Evolutionary conservation across 2,113 vertebrate genomes (phyloP), one percentile per base, ranked within the genome.

Genomic region (Corythornis vintsioides): DNA sequence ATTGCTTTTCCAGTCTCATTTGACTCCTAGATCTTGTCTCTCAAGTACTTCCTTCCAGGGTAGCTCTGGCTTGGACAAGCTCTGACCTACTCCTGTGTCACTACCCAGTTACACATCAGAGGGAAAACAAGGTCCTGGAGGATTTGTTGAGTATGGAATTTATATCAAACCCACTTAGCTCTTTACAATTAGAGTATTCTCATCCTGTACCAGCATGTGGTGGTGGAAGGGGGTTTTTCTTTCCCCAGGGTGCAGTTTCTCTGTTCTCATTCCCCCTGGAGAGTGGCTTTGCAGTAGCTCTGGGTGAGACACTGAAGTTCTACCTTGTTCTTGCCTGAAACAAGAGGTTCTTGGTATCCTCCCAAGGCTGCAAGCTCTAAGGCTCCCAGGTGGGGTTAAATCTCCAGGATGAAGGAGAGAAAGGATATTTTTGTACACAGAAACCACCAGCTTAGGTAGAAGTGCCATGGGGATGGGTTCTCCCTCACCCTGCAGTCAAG

Each of bases 401-500:
- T 28, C 13, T 79, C 33, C 25, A 40, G 31, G 73, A 47, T 43
- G 50, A 33, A 25, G 31, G 18, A 42, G 10, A 48, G 38, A 40
- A n/a, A 64, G 5, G 18, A 11, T 35, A 20, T 29, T 85, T 79
- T 67, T 42, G 29, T 57, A 29, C 4, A 13, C 2, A 21, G 15
- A 77, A 83, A 5, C 12, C 5, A 15, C 9, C 17, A 57, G 19
- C 9, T 57, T 1, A 0, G 21, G 26, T 73, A 13, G 8, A 52
- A 38, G 20, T 50, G 26, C 66, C 6, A 11, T n/a, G 20, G 74
- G 60, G 42, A 35, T 42, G 18, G 21, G 9, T 65, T 21, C 9
- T 7, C 15, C 3, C 14, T 3, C 10, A 13, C 4, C 0, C 19
- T 14, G 2, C 22, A 24, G 19, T 82, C 15, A 22, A 3, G 3